These are phyloP conservation scores for Drosophila macrothrix DNA, from an alignment of 2,888 invertebrate species.

Conservation along the genomic window DNA sequence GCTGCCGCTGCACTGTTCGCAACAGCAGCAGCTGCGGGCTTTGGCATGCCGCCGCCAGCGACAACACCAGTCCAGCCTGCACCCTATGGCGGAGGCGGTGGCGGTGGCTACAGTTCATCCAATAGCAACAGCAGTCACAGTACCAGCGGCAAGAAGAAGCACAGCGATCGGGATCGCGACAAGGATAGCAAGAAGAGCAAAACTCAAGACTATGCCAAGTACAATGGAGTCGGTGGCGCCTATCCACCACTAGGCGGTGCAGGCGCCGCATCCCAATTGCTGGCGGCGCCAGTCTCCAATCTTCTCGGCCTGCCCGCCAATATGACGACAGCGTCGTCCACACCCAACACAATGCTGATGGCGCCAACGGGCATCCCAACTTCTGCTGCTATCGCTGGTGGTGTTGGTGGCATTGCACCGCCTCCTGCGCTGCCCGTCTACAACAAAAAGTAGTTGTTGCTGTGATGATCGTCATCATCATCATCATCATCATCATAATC, in stretches of 20 bases:
- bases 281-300: conserved; percentile 28
- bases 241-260: conserved; percentile 69
- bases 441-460: conserved; percentile 64
- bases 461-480: conserved; percentile 1
- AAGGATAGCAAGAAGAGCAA: conserved; percentile 83
- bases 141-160: conserved; percentile 80
- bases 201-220: conserved; percentile 79
- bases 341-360: conserved; percentile 38
- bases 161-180: conserved; percentile 84
- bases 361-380: conserved; percentile 17
- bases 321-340: conserved; percentile 36
- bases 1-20: conserved; percentile 35
- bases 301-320: conserved; percentile 38
- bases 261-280: conserved; percentile 64
- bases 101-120: conserved; percentile 16
- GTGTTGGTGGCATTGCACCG: conserved; percentile 35
- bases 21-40: conserved; percentile 16
- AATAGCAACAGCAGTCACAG: conserved; percentile 37
- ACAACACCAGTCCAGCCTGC: conserved; percentile 5
- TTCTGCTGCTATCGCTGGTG: conserved; percentile 2
- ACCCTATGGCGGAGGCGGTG: conserved; percentile 2
- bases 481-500: neutral
- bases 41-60: conserved; percentile 35
- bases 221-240: conserved; percentile 69
- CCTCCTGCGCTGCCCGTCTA: conserved; percentile 61